Evolutionary conservation across 2,113 vertebrate species (phyloP).

Genomic region (Saiga tatarica): DNA sequence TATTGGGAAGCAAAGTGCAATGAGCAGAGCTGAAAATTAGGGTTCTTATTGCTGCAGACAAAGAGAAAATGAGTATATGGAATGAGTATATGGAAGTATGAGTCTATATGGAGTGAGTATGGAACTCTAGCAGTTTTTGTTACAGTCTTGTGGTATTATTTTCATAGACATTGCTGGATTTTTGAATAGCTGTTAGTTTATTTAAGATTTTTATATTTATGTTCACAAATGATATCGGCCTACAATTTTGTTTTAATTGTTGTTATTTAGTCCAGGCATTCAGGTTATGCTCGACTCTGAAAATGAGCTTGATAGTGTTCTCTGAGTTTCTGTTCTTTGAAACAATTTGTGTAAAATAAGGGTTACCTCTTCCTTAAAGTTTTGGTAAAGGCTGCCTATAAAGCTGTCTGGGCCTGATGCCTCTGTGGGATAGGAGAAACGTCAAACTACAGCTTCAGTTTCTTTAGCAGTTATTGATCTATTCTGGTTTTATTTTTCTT

Average conservation of each 20-base stretch:
- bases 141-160: not conserved
- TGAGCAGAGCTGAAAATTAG: not conserved
- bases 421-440: not conserved
- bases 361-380: not conserved
- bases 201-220: conserved; percentile 23
- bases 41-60: not conserved
- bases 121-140: not conserved
- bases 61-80: not conserved
- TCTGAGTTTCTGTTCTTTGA: conserved; percentile 26
- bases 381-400: conserved; percentile 8
- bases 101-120: not conserved
- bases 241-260: not conserved
- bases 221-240: not conserved
- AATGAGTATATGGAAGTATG: too few species aligned
- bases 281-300: not conserved
- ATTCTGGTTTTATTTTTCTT: conserved; percentile 40
- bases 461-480: conserved; percentile 1
- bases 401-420: not conserved
- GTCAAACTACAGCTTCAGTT: not conserved
- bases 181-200: not conserved
- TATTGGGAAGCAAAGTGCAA: not conserved
- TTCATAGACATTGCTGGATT: not conserved
- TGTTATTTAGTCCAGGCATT: not conserved
- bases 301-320: not conserved
- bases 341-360: conserved; percentile 25